Base-by-base conservation (phyloP, 2,797 vertebrate genomes). In the Oryzias dopingdopingensis region DNA sequence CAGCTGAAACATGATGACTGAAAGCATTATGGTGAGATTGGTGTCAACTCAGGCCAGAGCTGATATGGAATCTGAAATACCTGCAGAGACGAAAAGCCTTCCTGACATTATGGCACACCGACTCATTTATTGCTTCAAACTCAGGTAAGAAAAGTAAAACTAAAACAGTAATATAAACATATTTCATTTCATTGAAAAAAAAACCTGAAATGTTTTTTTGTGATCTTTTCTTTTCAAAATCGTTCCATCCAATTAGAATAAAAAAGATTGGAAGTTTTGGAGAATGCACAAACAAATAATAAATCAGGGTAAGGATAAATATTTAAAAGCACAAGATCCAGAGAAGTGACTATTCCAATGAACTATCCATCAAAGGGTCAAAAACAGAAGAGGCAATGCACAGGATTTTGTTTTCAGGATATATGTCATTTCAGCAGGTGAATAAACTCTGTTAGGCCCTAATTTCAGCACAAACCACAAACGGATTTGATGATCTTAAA, bases 1-100 rank as follows among this genome's bases (percentile, higher is more conserved):
- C 59, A 52, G 74, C 24, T 40, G 6, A 40, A 52, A 56, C 41
- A 14, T 17, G 17, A 32, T 46, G 37, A 57, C 49, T 54, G 52
- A 14, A 56, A 10, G 23, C 23, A 22, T 16, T 14, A 14, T 26
- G 29, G 24, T 20, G 42, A 13, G 20, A 37, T 17, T 16, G 3
- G 20, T 20, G 42, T 48, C 37, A 58, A 45, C 18, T 60, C 40
- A 23, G 32, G 26, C n/a, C 48, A 0, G 14, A 1, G 32, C 41
- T 53, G 15, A 52, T 37, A 44, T 44, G 1, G 62, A 61, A 56
- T 24, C 54, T 32, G 8, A 24, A 18, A 55, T 48, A 45, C 12
- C 0, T 6, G 22, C 43, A 5, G 1, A 43, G 29, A 14, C 4
- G 14, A 56, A 52, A 24, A 14, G 20, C 6, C 52, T 22, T 2